Evolutionary conservation across 2,797 vertebrate species (phyloP), one percentile per base, ranked within the genome.

Genomic region (Nannoperca australis): DNA sequence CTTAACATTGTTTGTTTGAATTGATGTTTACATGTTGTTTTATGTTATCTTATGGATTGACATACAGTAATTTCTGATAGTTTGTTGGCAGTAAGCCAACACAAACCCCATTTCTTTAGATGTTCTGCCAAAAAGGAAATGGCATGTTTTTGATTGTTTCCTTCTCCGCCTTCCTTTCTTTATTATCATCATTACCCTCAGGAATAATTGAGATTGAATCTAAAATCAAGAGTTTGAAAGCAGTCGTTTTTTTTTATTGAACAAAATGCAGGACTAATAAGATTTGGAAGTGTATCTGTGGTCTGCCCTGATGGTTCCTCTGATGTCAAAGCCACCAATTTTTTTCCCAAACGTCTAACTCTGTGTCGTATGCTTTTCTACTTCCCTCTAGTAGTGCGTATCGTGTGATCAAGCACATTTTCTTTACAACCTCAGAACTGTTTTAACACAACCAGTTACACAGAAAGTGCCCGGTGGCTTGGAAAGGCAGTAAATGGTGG

Each of bases 391-490:
- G 18, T 17, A 42, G 38, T 11, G 14, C 3, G 3, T 74, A 63
- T 82, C 32, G 36, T 86, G 71, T 73, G 61, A 88, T 87, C 62
- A 70, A 72, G 81, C 59, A 44, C 34, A 55, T 51, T 78, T 85
- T 49, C 85, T 60, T 85, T 69, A 79, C 61, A 60, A 82, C 81
- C 81, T 73, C 67, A 61, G 66, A 79, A 49, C 51, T 17, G 62
- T 67, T 83, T 85, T 76, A 87, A 87, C 78, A 84, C 58, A 71
- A 85, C 72, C 88, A 88, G 63, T 85, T 79, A 84, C 81, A 84
- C 63, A 82, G 34, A 89, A 88, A 90, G 77, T 78, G 64, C 70
- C 36, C 18, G 27, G 59, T 82, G 73, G 70, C 47, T 79, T 79
- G 81, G 73, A 85, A 55, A 73, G 60, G 53, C 67, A 76, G 18